A percentile compares a stretch with the other conserved stretches of the same genome.
phyloP scores from a whole-genome alignment of 2,113 vertebrate genomes.

The Podocnemis expansa region DNA sequence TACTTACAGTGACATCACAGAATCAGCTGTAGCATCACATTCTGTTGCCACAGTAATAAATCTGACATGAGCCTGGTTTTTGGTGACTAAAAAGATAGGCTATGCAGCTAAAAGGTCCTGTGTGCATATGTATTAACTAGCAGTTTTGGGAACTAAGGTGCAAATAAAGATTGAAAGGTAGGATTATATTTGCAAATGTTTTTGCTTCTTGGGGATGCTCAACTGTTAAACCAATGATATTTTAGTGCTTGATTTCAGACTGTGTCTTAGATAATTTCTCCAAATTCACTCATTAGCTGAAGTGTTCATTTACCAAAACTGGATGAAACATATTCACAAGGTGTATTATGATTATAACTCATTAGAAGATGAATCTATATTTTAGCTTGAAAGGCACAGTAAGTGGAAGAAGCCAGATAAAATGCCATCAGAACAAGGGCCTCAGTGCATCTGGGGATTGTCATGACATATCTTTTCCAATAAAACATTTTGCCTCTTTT shows the following conservation, averaged over 20 bases:
- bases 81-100: rapidly evolving
- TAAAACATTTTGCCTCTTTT: neutral
- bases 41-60: neutral
- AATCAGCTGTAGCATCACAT: rapidly evolving
- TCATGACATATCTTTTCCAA: neutral
- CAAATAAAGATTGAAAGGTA: neutral
- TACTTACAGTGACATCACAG: neutral
- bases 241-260: rapidly evolving
- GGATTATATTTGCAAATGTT: neutral
- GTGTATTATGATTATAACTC: too few relatives aligned
- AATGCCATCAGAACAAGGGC: neutral
- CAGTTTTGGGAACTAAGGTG: neutral
- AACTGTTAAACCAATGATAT: rapidly evolving
- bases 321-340: too few relatives aligned
- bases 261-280: neutral
- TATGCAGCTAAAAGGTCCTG: rapidly evolving
- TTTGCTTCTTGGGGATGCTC: rapidly evolving
- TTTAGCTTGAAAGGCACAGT: too few relatives aligned
- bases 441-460: neutral
- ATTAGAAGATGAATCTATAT: too few relatives aligned
- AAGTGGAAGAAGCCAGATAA: neutral
- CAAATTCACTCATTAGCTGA: neutral
- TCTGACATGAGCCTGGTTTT: neutral
- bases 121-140: rapidly evolving
- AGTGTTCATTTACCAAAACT: rapidly evolving